Evolutionary conservation across 2,113 vertebrate genomes (phyloP), one percentile per base, ranked within the genome.

Genomic region (Elgaria multicarinata): DNA sequence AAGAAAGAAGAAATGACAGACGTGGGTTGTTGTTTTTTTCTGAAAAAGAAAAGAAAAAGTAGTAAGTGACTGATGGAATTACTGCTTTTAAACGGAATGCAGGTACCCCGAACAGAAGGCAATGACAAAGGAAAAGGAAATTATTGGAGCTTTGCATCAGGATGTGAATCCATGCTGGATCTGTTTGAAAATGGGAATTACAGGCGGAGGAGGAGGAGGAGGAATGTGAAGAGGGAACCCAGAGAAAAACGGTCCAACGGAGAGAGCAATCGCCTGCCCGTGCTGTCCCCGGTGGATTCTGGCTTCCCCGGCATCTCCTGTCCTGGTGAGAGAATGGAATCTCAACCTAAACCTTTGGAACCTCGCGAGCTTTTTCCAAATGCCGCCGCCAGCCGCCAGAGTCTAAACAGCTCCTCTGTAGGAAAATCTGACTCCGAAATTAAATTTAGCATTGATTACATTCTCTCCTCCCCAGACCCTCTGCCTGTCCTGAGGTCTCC

Each of bases 391-490:
- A 95, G 87, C 90, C 95, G 94, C 89, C 96, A 95, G 87, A 95
- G 91, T 88, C 94, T 95, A 3, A 94, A 92, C 28, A 96, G 93
- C 71, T 94, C 95, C 81, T 93, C 96, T 28, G 93, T 93, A 46
- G 96, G 97, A 44, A 99, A 98, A 95, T 96, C 97, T 0, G 98
- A 98, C 86, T 97, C 98, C 1, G 98, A 98, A 97, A 98, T 99
- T 94, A 99, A 99, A 96, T 99, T 99, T 90, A 99, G 99, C 96
- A 99, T 99, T 46, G 99, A 99, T 96, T 99, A 99, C 97, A 99
- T 99, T 94, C 98, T 99, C 1, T 99, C 99, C 50, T 96, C 98
- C 13, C 98, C 99, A 0, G 98, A 98, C 93, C 98, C 98, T 4
- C 85, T 96, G 55, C 97, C 98, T 0, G 96, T 96, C 31, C 96